Percentiles rank a stretch among this genome's conserved stretches.
Evolutionary conservation across 2,888 invertebrate genomes (phyloP).

Genomic region (Lomographa bimaculata): DNA sequence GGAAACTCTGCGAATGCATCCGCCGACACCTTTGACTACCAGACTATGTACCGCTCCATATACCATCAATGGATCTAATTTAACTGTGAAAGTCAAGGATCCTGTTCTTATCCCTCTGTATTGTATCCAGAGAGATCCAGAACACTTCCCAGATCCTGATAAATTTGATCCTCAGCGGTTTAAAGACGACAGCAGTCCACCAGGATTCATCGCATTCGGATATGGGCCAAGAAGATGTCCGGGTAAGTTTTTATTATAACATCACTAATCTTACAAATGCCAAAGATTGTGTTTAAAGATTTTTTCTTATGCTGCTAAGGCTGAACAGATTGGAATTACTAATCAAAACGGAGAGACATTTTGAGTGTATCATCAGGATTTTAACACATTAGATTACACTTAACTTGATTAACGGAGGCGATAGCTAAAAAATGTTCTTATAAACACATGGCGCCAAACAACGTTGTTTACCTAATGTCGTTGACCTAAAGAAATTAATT

Average conservation of each 20-base stretch:
- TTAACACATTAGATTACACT: too few relatives aligned
- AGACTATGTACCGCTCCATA: constrained; percentile 69
- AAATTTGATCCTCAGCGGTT: constrained; percentile 73
- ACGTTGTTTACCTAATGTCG: constrained; percentile 2
- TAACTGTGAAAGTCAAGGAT: constrained; percentile 59
- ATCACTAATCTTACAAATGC: too few relatives aligned
- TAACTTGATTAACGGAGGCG: too few relatives aligned
- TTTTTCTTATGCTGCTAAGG: too few relatives aligned
- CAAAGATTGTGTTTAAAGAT: too few relatives aligned
- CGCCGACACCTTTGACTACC: constrained; percentile 72
- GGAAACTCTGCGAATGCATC: constrained; percentile 70
- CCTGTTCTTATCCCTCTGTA: constrained; percentile 67
- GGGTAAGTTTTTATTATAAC: constrained; percentile 61
- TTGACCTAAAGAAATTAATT: constrained; percentile 12
- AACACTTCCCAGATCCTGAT: constrained; percentile 65
- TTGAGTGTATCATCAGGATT: too few relatives aligned
- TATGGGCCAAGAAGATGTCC: constrained; percentile 76
- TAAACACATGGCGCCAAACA: neutral
- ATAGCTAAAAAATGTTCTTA: too few relatives aligned
- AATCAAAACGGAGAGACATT: too few relatives aligned
- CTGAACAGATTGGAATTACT: too few relatives aligned
- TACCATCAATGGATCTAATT: constrained; percentile 54
- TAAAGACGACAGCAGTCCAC: constrained; percentile 56
- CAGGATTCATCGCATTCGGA: constrained; percentile 70
- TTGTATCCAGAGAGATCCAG: constrained; percentile 68